Evolutionary conservation across 1,140 invertebrate species (phyloP), one percentile per base, ranked within the genome.

Genomic region (Tyrophagus putrescentiae): DNA sequence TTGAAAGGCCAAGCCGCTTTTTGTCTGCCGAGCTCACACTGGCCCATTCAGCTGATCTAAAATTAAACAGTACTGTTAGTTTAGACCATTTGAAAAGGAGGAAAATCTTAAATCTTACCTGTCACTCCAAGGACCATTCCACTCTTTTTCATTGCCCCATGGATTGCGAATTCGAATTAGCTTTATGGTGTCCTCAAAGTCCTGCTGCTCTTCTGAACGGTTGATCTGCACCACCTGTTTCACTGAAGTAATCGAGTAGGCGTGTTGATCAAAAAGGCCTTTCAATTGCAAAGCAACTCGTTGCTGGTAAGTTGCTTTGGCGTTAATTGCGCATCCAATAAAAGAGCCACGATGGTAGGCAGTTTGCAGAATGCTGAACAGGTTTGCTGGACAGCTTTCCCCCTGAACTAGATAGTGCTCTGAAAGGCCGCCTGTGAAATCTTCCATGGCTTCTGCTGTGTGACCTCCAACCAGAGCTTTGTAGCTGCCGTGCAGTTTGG

Each of bases 391-490:
- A 13, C 74, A 72, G 56, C 69, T 65, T 28, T 67, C 60, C 3
- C 57, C 34, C 33, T 64, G 60, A 4, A 72, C 52, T 28, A 69
- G 68, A 44, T 67, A 68, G 13, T 67, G 64, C 65, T 72, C 71
- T 1, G 68, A 67, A 0, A 72, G 65, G 23, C 71, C 71, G 21
- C 71, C 71, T 9, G 94, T 98, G 71, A 98, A 98, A 75, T 99
- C 95, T 70, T 97, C 94, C 84, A 98, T 92, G 0, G 94, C 95
- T 72, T 99, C 95, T 67, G 87, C 89, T 0, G 92, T 95, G 0
- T 88, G 87, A 27, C 95, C 95, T 44, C 95, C 95, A 71, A 97
- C 97, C 0, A 98, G 76, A 0, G 93, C 86, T 73, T 98, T 95
- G 72, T 98, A 99, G 0, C 90, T 95, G 1, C 94, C 94, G 71